Base-by-base conservation (phyloP, 2,113 vertebrate species). In the Melanerpes formicivorus region DNA sequence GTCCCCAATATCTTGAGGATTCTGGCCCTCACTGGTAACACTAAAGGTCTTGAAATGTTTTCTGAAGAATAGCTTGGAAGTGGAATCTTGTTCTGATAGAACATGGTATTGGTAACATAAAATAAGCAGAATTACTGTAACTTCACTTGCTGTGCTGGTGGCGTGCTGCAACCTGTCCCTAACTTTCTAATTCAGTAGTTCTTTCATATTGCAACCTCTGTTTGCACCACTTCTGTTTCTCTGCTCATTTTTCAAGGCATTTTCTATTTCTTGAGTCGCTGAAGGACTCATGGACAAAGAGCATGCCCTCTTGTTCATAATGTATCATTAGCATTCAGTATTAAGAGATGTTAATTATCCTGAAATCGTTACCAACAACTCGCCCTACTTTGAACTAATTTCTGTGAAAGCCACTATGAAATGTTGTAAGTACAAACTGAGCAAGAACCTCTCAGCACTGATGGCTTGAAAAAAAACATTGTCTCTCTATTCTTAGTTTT, bases 1-100 rank as follows among this genome's bases (percentile, higher is more conserved):
- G 19, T 59, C 32, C 80, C 19, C 11, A 25, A 1, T 63, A 34
- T 58, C 22, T 86, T 25, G 54, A 65, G 37, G 30, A 55, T 54
- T 82, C 75, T 0, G 1, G 26, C 3, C 0, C 1, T 71, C 2
- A 1, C 10, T 75, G 26, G 5, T 30, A n/a, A 5, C 17, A 52
- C 19, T 22, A 29, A 26, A 70, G 19, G 26, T 80, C 25, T 86
- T 78, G 32, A 79, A 64, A 75, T 8, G 1, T 52, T 75, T 65
- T 72, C 32, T 54, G 37, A 81, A 81, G 34, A 78, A 30, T 18
- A 83, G 9, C 26, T 95, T 73, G 27, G 34, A 94, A 27, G 12
- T 37, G 62, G 70, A 90, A 90, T 87, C 11, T 6, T 92, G 14
- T 86, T 88, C 70, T 65, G 55, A 55, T 5, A 50, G 40, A 76